A percentile compares a stretch with the other conserved stretches of the same genome.
phyloP scores from a whole-genome alignment of 2,888 invertebrate genomes.

The Cerceris rybyensis region DNA sequence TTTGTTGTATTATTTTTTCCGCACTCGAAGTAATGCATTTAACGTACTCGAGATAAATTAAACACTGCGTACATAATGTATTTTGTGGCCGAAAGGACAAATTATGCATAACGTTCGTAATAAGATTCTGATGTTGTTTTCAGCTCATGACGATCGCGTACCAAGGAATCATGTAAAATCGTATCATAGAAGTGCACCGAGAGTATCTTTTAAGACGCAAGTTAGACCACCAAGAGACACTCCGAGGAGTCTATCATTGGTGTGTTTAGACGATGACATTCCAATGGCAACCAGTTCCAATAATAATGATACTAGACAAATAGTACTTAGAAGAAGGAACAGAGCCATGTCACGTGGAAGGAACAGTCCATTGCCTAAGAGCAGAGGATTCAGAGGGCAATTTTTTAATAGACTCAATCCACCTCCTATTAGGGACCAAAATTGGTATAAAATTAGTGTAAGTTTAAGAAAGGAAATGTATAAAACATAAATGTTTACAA shows the following conservation, averaged over 20 bases:
- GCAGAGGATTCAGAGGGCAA: constrained; percentile 49
- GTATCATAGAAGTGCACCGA: constrained; percentile 58
- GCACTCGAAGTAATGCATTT: not conserved
- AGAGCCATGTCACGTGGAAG: constrained; percentile 66
- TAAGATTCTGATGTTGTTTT: not conserved
- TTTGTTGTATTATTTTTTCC: not conserved
- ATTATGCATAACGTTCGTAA: not conserved
- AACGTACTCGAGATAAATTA: too few relatives aligned
- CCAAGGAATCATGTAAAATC: constrained; percentile 45
- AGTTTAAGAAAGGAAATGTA: constrained; percentile 63
- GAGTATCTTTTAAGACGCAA: constrained; percentile 75
- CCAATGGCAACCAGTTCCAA: constrained; percentile 70
- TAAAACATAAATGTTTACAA: constrained; percentile 2
- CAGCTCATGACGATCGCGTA: constrained; percentile 74
- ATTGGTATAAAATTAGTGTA: constrained; percentile 89
- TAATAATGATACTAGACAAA: constrained; percentile 70
- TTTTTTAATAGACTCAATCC: constrained; percentile 31
- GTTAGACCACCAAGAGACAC: constrained; percentile 50
- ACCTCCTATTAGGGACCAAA: constrained; percentile 72
- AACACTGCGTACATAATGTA: too few relatives aligned
- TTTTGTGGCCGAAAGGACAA: not conserved
- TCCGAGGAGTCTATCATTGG: constrained; percentile 44
- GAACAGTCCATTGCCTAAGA: constrained; percentile 71
- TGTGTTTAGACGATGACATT: constrained; percentile 73
- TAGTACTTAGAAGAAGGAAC: constrained; percentile 62